These are phyloP conservation scores for Trachops cirrhosus DNA, from an alignment of 2,797 vertebrate genomes.

Conservation along the genomic window DNA sequence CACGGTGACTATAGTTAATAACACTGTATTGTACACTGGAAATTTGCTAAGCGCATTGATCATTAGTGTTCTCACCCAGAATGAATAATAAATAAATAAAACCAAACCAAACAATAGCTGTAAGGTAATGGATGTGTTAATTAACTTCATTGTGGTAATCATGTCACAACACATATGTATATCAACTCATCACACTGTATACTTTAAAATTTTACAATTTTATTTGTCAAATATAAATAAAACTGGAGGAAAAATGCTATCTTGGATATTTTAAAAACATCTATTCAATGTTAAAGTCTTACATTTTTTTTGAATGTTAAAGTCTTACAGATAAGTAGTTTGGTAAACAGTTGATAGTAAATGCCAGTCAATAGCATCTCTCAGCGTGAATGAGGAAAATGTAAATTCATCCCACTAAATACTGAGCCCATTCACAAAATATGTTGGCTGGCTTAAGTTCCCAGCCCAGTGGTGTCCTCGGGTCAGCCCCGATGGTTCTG, in stretches of 20 bases:
- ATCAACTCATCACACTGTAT: not conserved
- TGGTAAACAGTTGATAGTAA: not conserved
- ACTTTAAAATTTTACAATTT: not conserved
- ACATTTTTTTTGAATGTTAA: not conserved
- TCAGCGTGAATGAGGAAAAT: not conserved
- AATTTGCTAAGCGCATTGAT: not conserved
- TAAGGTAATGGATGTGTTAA: not conserved
- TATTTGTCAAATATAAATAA: not conserved
- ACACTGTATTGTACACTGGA: not conserved
- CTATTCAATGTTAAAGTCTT: not conserved
- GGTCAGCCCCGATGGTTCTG: not conserved
- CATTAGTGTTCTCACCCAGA: not conserved
- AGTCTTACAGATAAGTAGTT: not conserved
- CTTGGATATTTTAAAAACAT: not conserved
- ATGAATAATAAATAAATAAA: not conserved
- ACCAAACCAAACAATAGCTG: not conserved
- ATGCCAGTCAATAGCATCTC: not conserved
- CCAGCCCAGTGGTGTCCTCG: not conserved
- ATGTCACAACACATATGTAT: not conserved
- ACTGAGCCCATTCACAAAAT: not conserved
- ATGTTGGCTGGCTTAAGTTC: not conserved
- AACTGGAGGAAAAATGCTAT: not conserved
- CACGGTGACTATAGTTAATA: not conserved
- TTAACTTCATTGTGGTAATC: not conserved
- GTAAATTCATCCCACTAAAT: not conserved